Percentiles rank a stretch among this genome's conserved stretches.
phyloP scores from a whole-genome alignment of 2,888 invertebrate species.

The Leptura quadrifasciata region DNA sequence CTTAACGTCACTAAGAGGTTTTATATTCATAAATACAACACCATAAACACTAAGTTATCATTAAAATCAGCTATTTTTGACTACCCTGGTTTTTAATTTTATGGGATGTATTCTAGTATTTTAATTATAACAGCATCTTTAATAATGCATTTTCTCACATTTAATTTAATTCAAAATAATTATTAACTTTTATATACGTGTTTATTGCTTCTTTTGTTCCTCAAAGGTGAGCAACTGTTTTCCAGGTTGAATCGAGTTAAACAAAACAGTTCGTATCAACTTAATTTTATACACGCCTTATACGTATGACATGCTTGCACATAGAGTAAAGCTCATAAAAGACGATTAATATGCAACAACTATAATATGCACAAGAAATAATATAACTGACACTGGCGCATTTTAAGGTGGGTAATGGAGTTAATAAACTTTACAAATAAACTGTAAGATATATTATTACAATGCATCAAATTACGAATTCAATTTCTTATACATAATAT shows the following conservation, averaged over 20 bases:
- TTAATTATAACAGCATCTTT: constrained; percentile 8
- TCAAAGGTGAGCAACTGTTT: constrained; percentile 45
- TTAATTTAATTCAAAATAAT: constrained; percentile 26
- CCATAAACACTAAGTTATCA: background rate
- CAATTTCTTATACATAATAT: background rate
- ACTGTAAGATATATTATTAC: background rate
- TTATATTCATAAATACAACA: no score
- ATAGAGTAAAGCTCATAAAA: constrained; percentile 35
- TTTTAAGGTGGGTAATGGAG: constrained; percentile 11
- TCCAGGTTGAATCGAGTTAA: constrained; percentile 43
- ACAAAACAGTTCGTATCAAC: constrained; percentile 38
- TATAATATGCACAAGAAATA: constrained; percentile 26
- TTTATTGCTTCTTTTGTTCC: constrained; percentile 42
- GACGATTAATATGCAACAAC: constrained; percentile 45
- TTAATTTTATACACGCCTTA: constrained; percentile 45
- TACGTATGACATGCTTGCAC: constrained; percentile 45
- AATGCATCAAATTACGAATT: background rate
- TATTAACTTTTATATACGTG: constrained; percentile 12
- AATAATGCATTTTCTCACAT: background rate
- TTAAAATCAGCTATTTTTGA: background rate
- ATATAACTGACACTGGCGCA: constrained; percentile 22
- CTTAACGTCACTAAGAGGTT: no score
- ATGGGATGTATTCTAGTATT: background rate
- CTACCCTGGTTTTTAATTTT: background rate
- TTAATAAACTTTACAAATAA: constrained; percentile 7